phyloP scores from a whole-genome alignment of 2,888 invertebrate genomes.

The Spisula solida region DNA sequence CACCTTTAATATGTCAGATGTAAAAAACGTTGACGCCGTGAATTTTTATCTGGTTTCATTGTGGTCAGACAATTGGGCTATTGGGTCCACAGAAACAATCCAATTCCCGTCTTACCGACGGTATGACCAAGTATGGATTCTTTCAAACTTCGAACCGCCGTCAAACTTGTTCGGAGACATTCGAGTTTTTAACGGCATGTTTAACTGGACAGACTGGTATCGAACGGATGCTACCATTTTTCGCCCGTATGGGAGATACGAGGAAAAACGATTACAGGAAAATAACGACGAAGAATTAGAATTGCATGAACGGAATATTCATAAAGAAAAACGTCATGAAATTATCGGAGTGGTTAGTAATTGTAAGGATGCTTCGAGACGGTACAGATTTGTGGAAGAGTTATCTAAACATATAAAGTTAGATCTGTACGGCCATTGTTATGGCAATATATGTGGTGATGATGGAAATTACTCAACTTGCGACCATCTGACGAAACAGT shows the following conservation, averaged over 20 bases:
- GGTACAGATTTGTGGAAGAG: constrained; percentile 47
- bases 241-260: constrained; percentile 50
- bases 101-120: constrained; percentile 68
- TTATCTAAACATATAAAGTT: constrained; percentile 54
- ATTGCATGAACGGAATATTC: constrained; percentile 52
- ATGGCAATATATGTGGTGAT: constrained; percentile 45
- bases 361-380: constrained; percentile 50
- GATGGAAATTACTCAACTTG: background rate
- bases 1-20: constrained; percentile 49
- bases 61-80: constrained; percentile 38
- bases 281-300: background rate
- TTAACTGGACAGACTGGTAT: constrained; percentile 67
- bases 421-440: constrained; percentile 60
- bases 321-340: constrained; percentile 51
- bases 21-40: constrained; percentile 56
- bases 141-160: constrained; percentile 76
- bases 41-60: constrained; percentile 52
- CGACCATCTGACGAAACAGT: constrained; percentile 48
- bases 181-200: constrained; percentile 54
- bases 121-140: constrained; percentile 75
- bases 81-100: constrained; percentile 37
- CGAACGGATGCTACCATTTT: constrained; percentile 50
- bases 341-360: constrained; percentile 60
- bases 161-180: constrained; percentile 68
- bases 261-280: background rate